Percentiles rank a stretch among this genome's conserved stretches.
Evolutionary conservation across 1,140 invertebrate genomes (phyloP).

Genomic region (Scaptomyza graminum): DNA sequence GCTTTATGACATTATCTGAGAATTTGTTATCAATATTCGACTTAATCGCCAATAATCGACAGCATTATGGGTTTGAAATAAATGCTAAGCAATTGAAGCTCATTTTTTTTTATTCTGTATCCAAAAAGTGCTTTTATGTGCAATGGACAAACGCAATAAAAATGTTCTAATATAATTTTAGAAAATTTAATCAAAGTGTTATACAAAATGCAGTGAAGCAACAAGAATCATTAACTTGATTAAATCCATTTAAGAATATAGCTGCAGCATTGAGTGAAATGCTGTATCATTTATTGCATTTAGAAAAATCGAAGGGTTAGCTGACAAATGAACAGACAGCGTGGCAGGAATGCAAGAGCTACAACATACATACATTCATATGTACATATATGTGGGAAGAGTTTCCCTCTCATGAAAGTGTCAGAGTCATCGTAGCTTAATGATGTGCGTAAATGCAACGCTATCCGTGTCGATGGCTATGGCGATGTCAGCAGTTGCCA

Average conservation of each 20-base stretch:
- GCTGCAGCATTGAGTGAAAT: not conserved
- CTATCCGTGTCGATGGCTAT: constrained; percentile 36
- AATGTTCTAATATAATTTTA: too few species aligned
- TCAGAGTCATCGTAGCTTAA: constrained; percentile 30
- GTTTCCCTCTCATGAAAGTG: constrained; percentile 12
- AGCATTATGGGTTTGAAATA: too few species aligned
- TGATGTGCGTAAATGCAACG: constrained; percentile 48
- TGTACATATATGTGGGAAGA: constrained; percentile 1
- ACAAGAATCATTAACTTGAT: too few species aligned
- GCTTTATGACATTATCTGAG: not conserved
- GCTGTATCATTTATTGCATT: constrained; percentile 22
- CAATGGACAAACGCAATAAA: too few species aligned
- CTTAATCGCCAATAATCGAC: too few species aligned
- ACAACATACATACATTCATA: not conserved
- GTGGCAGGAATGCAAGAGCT: not conserved
- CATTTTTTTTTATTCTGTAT: too few species aligned
- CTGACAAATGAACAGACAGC: constrained; percentile 20
- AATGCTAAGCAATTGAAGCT: too few species aligned
- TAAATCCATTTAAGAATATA: not conserved
- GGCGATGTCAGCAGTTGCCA: constrained; percentile 16
- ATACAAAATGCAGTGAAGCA: too few species aligned
- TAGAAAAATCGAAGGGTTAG: not conserved
- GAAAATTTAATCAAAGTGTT: too few species aligned
- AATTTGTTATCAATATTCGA: not conserved
- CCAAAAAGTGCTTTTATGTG: too few species aligned